A percentile compares a stretch with the other conserved stretches of the same genome.
These are phyloP conservation scores for Tetragonula clypearis DNA, from an alignment of 1,140 invertebrate species.

Conservation along the genomic window DNA sequence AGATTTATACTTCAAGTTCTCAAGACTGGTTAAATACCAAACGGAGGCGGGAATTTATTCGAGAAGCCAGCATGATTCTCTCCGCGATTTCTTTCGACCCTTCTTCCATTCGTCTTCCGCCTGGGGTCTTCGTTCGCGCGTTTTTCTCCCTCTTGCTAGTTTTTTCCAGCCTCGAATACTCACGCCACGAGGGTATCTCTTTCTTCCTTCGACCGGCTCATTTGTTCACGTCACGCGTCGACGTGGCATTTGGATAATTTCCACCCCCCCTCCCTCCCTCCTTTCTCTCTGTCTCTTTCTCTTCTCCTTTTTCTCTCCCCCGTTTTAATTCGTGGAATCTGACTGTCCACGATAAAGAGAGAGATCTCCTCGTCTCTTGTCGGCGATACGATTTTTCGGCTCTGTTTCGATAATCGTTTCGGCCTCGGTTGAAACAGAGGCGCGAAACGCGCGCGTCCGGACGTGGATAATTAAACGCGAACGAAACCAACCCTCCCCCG, in stretches of 20 bases:
- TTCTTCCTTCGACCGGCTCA: conserved; percentile 20
- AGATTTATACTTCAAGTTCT: conserved; percentile 1
- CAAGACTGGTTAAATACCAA: not conserved
- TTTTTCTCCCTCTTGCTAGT: conserved; percentile 18
- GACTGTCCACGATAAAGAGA: too few species aligned
- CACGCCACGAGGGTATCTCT: conserved; percentile 21
- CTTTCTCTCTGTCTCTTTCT: not conserved
- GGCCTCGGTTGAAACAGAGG: conserved; percentile 9
- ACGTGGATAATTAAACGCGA: conserved; percentile 33
- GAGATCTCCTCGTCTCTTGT: not conserved
- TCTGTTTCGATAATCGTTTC: conserved; percentile 3
- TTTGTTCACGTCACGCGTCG: conserved; percentile 50
- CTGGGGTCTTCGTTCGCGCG: conserved; percentile 19
- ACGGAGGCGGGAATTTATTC: conserved; percentile 33
- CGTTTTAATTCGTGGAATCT: not conserved
- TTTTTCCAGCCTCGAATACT: conserved; percentile 48
- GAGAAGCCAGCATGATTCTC: not conserved
- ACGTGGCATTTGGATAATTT: conserved; percentile 59
- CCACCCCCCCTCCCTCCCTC: not conserved
- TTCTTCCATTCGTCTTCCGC: conserved; percentile 53
- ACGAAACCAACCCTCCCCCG: not conserved
- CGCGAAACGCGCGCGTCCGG: not conserved
- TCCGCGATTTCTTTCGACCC: conserved; percentile 38
- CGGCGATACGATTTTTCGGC: conserved; percentile 3
- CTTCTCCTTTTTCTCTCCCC: too few species aligned